These are phyloP conservation scores for Apocrypta bakeri DNA, from an alignment of 1,140 invertebrate species.

Conservation along the genomic window DNA sequence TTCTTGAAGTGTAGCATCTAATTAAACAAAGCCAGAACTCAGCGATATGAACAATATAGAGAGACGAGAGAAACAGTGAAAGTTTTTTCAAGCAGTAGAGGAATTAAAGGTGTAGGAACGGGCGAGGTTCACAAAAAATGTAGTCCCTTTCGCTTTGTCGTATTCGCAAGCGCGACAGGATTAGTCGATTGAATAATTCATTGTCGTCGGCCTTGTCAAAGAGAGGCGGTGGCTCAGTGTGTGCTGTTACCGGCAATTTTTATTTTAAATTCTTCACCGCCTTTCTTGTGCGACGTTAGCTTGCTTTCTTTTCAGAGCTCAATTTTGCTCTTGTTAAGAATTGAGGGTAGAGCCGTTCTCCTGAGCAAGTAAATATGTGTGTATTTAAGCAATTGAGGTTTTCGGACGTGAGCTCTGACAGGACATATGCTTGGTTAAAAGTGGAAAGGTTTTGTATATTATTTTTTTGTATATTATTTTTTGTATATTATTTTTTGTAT, in stretches of 20 bases:
- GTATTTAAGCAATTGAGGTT: no score
- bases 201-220: conserved; percentile 70
- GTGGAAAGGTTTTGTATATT: no score
- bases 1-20: not conserved
- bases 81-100: not conserved
- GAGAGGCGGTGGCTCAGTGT: conserved; percentile 55
- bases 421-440: no score
- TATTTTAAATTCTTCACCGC: conserved; percentile 12
- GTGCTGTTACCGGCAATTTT: conserved; percentile 5
- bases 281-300: conserved; percentile 21
- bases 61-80: not conserved
- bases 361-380: no score
- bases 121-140: not conserved
- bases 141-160: conserved; percentile 40
- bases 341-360: no score
- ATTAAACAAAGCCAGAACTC: conserved; percentile 27
- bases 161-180: conserved; percentile 71
- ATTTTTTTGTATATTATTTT: no score
- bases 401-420: no score
- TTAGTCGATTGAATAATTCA: conserved; percentile 73
- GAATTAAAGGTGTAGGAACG: not conserved
- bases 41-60: not conserved
- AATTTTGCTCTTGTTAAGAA: not conserved
- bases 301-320: conserved; percentile 24
- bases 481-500: no score